Percentiles rank a stretch among this genome's conserved stretches.
These are phyloP conservation scores for Dryomyza anilis DNA, from an alignment of 2,888 invertebrate species.

Conservation along the genomic window DNA sequence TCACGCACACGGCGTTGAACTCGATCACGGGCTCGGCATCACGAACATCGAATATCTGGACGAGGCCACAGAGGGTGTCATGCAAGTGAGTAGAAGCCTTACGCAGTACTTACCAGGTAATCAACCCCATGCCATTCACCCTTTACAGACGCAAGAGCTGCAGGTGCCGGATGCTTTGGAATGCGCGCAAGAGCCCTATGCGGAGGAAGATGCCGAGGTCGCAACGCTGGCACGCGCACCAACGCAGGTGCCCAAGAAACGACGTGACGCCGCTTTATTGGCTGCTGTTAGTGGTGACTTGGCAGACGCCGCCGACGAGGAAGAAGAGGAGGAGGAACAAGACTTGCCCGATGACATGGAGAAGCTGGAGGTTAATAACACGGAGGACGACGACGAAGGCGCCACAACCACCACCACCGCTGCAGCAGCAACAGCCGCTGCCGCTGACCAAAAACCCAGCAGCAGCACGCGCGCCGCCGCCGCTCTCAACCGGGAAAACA, in stretches of 20 bases:
- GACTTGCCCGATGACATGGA: constrained; percentile 8
- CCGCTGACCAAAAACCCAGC: background rate
- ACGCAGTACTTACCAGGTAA: background rate
- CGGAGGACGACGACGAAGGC: constrained; percentile 31
- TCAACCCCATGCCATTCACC: background rate
- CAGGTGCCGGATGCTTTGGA: constrained; percentile 10
- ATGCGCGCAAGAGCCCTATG: constrained; percentile 24
- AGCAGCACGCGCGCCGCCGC: constrained; percentile 33
- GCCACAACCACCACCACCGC: too few species aligned
- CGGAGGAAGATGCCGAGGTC: constrained; percentile 20
- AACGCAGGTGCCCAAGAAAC: constrained; percentile 38
- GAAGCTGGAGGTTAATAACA: background rate
- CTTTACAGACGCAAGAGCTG: constrained; percentile 16
- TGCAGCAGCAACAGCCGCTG: background rate
- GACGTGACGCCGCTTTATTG: constrained; percentile 28
- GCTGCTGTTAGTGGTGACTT: constrained; percentile 25
- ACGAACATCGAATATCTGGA: constrained; percentile 29
- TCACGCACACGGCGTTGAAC: too few species aligned
- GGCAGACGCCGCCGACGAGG: constrained; percentile 20
- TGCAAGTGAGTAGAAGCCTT: background rate
- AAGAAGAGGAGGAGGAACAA: constrained; percentile 23
- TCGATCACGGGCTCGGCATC: too few species aligned
- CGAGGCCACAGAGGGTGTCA: background rate
- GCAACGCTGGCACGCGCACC: constrained; percentile 23
- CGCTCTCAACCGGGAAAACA: constrained; percentile 38